Conservation (phyloP, 2,888 invertebrate genomes). For the Alviniconcha strummeri region DNA sequence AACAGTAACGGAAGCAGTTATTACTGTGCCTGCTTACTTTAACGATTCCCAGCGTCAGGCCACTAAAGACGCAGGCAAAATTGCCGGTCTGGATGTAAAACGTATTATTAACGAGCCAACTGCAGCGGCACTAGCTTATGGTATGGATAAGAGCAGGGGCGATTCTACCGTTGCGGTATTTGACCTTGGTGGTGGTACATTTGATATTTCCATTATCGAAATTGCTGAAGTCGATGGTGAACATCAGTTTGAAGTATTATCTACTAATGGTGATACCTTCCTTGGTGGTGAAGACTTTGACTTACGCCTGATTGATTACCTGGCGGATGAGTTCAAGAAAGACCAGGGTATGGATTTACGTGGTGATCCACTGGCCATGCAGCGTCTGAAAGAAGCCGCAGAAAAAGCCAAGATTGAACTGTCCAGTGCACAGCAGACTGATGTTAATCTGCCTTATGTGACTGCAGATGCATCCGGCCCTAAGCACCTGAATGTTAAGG, state of each 20-base stretch:
- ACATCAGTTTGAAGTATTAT: constrained; percentile 86
- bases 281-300: constrained; percentile 83
- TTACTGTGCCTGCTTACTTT: too few species aligned
- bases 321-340: constrained; percentile 75
- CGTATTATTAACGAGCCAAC: too few species aligned
- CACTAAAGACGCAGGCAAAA: too few species aligned
- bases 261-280: constrained; percentile 89
- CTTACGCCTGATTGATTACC: constrained; percentile 87
- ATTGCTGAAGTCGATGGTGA: too few species aligned
- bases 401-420: constrained; percentile 23
- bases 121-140: too few species aligned
- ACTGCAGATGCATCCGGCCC: constrained; percentile 24
- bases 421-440: not conserved
- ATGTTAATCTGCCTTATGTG: constrained; percentile 25
- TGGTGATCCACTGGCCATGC: constrained; percentile 7
- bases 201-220: too few species aligned
- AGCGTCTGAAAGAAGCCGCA: constrained; percentile 15
- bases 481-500: constrained; percentile 15
- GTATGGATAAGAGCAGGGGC: too few species aligned
- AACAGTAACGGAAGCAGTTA: too few species aligned
- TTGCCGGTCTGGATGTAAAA: too few species aligned
- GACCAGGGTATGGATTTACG: constrained; percentile 22
- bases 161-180: too few species aligned
- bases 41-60: too few species aligned
- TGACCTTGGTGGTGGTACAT: too few species aligned